These are phyloP conservation scores for Myocastor coypus DNA, from an alignment of 2,113 vertebrate genomes.

Conservation along the genomic window DNA sequence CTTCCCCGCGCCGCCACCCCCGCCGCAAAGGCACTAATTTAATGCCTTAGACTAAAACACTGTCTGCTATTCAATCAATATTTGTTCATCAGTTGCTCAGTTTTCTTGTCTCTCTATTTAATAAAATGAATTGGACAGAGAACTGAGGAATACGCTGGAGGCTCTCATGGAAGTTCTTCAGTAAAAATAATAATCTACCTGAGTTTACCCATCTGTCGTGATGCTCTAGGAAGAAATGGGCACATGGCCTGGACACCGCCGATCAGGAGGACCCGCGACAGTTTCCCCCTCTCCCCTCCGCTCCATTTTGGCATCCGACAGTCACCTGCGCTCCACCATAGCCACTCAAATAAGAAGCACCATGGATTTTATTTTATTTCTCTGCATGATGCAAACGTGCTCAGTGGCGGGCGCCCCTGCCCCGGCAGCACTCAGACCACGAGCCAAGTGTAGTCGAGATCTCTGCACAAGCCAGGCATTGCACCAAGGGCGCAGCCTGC, in stretches of 20 bases:
- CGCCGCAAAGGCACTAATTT: neutral
- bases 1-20: accelerated
- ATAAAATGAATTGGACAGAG: neutral
- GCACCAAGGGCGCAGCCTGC: too few species aligned
- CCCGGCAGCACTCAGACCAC: too few species aligned
- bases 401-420: too few species aligned
- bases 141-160: neutral
- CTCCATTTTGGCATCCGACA: neutral
- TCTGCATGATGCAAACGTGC: neutral
- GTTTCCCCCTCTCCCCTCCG: too few species aligned
- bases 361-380: neutral
- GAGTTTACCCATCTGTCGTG: neutral
- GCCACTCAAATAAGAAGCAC: neutral
- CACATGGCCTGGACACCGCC: neutral
- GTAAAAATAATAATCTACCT: too few species aligned
- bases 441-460: too few species aligned
- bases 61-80: neutral
- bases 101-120: neutral
- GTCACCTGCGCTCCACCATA: neutral
- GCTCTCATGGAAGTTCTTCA: neutral
- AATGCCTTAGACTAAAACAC: neutral
- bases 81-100: neutral
- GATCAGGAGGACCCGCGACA: neutral
- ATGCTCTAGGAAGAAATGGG: neutral
- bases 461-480: neutral